Percentiles rank a stretch among this genome's conserved stretches.
phyloP scores from a whole-genome alignment of 2,888 invertebrate genomes.

The Adineta ricciae region DNA sequence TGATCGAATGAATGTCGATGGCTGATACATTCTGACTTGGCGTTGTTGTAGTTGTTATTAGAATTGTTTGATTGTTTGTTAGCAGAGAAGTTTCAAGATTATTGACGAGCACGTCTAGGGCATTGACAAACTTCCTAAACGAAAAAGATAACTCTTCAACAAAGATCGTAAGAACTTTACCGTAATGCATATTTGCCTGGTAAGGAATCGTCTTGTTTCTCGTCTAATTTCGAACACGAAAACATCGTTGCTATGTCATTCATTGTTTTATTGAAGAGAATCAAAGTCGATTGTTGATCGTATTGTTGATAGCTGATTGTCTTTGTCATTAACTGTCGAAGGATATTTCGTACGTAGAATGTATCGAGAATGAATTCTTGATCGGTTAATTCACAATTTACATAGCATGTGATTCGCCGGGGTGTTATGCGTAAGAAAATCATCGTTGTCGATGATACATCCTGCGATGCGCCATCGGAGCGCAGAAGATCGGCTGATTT shows the following conservation, averaged over 20 bases:
- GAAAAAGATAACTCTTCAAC: no score
- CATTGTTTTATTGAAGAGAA: constrained; percentile 17
- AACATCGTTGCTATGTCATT: background rate
- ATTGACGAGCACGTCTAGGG: background rate
- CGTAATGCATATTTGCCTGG: background rate
- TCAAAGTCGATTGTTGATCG: background rate
- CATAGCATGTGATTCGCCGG: background rate
- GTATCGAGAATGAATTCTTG: background rate
- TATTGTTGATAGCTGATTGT: background rate
- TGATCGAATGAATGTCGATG: background rate
- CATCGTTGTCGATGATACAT: background rate
- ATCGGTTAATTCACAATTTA: constrained; percentile 16
- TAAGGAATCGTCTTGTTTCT: constrained; percentile 2
- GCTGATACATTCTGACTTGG: background rate
- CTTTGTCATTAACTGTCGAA: background rate
- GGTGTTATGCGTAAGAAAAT: constrained; percentile 6
- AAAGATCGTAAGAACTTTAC: background rate
- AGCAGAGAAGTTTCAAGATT: background rate
- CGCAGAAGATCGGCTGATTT: background rate
- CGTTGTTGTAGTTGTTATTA: background rate
- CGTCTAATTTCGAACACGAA: background rate
- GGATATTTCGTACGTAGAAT: background rate
- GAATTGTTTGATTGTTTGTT: background rate
- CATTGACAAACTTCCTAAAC: background rate
- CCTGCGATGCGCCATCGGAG: no score